Percentiles rank a stretch among this genome's conserved stretches.
These are phyloP conservation scores for Elaphurus davidianus DNA, from an alignment of 2,113 vertebrate species.

Conservation along the genomic window DNA sequence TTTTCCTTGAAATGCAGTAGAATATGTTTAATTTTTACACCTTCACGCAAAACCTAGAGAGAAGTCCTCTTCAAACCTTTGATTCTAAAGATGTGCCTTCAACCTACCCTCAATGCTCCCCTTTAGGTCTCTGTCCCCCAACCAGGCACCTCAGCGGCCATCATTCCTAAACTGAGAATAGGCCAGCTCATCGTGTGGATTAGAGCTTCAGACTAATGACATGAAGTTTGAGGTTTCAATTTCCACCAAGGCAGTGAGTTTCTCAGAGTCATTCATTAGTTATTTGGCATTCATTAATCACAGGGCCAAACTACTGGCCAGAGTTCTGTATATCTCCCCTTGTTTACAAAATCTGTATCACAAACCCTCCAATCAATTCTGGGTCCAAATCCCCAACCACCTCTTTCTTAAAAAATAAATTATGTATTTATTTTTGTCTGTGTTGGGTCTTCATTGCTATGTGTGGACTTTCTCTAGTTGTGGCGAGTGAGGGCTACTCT, in stretches of 20 bases:
- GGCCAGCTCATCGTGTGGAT: too few species aligned
- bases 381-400: not conserved
- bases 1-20: not conserved
- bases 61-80: not conserved
- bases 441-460: not conserved
- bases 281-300: not conserved
- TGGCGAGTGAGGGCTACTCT: not conserved
- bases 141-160: not conserved
- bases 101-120: not conserved
- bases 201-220: not conserved
- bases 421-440: not conserved
- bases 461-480: not conserved
- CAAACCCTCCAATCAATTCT: not conserved
- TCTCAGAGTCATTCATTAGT: not conserved
- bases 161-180: not conserved
- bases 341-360: not conserved
- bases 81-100: not conserved
- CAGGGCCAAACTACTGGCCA: not conserved
- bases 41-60: not conserved
- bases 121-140: not conserved
- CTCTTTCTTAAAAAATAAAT: not conserved
- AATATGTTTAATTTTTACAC: not conserved
- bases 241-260: not conserved
- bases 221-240: not conserved
- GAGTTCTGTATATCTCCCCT: not conserved